These are phyloP conservation scores for Perodicticus potto DNA, from an alignment of 2,797 vertebrate genomes.

Conservation along the genomic window DNA sequence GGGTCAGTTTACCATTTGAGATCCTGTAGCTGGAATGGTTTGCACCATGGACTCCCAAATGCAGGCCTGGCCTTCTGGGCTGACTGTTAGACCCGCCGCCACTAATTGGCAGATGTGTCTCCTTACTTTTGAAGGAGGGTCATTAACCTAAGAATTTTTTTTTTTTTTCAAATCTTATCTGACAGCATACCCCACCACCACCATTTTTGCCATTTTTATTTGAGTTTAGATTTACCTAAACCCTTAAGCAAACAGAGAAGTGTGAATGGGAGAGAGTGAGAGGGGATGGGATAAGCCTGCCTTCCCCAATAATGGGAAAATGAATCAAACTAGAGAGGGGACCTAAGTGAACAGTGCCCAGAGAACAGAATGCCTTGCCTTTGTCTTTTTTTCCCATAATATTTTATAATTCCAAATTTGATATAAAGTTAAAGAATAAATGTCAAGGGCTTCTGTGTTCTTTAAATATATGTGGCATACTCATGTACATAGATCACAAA, in stretches of 20 bases:
- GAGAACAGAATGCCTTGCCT: neutral
- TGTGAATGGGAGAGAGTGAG: neutral
- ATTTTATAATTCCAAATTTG: slow-evolving; percentile 18
- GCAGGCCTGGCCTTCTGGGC: slow-evolving; percentile 55
- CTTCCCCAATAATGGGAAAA: neutral
- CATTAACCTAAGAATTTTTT: neutral
- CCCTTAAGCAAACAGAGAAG: slow-evolving; percentile 2
- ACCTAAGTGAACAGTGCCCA: neutral
- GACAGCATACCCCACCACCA: neutral
- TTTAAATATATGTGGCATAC: neutral
- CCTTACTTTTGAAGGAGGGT: neutral
- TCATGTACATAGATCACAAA: neutral
- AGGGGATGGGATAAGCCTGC: neutral
- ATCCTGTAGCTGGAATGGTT: slow-evolving; percentile 74
- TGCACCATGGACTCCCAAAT: slow-evolving; percentile 70
- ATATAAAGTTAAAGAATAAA: slow-evolving; percentile 28
- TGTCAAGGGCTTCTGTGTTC: slow-evolving; percentile 13
- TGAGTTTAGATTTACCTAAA: slow-evolving; percentile 44
- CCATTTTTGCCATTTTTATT: slow-evolving; percentile 45
- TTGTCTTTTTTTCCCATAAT: neutral
- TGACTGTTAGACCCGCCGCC: neutral
- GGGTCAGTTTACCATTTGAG: slow-evolving; percentile 67
- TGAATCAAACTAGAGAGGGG: neutral
- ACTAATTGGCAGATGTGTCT: neutral
- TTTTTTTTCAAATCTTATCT: neutral